Evolutionary conservation across 2,888 invertebrate species (phyloP).

Genomic region (Tineola bisselliella): DNA sequence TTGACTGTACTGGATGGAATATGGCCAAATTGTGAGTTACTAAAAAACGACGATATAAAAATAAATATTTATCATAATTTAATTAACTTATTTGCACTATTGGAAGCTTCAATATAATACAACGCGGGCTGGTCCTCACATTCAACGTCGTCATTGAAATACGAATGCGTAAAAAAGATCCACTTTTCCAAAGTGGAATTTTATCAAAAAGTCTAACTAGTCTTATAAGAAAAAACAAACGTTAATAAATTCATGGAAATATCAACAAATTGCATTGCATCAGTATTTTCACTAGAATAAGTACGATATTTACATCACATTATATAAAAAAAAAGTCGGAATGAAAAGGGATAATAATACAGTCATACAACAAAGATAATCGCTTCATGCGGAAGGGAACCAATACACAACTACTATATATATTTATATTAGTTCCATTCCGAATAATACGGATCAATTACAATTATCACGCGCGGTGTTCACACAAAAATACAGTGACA

Average conservation of each 20-base stretch:
- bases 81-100: neutral
- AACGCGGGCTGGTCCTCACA: too few relatives aligned
- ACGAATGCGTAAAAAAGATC: neutral
- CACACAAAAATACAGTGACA: too few relatives aligned
- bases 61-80: slow-evolving; percentile 41
- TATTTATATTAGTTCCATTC: too few relatives aligned
- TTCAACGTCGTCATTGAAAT: too few relatives aligned
- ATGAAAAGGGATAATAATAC: neutral
- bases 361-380: neutral
- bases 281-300: slow-evolving; percentile 3
- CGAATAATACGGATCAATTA: too few relatives aligned
- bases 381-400: neutral
- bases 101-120: too few relatives aligned
- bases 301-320: slow-evolving; percentile 10
- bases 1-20: slow-evolving; percentile 21
- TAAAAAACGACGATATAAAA: slow-evolving; percentile 54
- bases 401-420: neutral
- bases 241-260: slow-evolving; percentile 8
- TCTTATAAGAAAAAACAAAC: neutral
- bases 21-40: slow-evolving; percentile 32
- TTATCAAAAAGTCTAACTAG: slow-evolving; percentile 3
- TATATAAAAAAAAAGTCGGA: neutral
- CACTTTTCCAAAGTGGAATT: neutral
- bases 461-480: too few relatives aligned
- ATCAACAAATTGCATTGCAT: slow-evolving; percentile 7